Percentiles rank a stretch among this genome's conserved stretches.
Evolutionary conservation across 2,888 invertebrate species (phyloP).

Genomic region (Ypsolopha scabrella): DNA sequence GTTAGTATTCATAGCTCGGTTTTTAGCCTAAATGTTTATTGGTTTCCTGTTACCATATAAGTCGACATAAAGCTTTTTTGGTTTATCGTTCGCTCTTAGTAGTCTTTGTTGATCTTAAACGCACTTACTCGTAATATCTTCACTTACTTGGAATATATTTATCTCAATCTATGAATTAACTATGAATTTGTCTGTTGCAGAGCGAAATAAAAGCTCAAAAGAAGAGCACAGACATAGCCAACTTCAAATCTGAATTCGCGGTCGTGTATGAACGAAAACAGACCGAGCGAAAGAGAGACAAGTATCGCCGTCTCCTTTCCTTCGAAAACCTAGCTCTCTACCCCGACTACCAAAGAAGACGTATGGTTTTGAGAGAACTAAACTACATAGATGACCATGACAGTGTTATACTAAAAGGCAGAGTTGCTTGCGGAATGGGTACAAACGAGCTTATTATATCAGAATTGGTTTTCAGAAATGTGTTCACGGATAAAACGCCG

Average conservation of each 20-base stretch:
- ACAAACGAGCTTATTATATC: constrained; percentile 92
- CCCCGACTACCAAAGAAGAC: constrained; percentile 89
- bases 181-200: no score
- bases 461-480: constrained; percentile 91
- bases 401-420: constrained; percentile 55
- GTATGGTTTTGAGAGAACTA: constrained; percentile 80
- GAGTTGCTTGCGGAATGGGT: constrained; percentile 62
- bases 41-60: no score
- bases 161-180: no score
- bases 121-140: background rate
- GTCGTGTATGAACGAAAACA: constrained; percentile 80
- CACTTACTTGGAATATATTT: background rate
- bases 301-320: constrained; percentile 81
- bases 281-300: constrained; percentile 75
- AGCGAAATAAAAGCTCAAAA: constrained; percentile 56
- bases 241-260: constrained; percentile 83
- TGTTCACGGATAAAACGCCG: constrained; percentile 86
- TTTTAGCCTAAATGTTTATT: no score
- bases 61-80: no score
- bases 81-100: no score
- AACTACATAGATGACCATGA: constrained; percentile 73
- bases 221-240: constrained; percentile 79
- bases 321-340: constrained; percentile 87
- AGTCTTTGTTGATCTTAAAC: no score
- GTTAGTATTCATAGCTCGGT: no score